A percentile compares a stretch with the other conserved stretches of the same genome.
phyloP scores from a whole-genome alignment of 2,113 vertebrate species.

The Pteruthius melanotis region DNA sequence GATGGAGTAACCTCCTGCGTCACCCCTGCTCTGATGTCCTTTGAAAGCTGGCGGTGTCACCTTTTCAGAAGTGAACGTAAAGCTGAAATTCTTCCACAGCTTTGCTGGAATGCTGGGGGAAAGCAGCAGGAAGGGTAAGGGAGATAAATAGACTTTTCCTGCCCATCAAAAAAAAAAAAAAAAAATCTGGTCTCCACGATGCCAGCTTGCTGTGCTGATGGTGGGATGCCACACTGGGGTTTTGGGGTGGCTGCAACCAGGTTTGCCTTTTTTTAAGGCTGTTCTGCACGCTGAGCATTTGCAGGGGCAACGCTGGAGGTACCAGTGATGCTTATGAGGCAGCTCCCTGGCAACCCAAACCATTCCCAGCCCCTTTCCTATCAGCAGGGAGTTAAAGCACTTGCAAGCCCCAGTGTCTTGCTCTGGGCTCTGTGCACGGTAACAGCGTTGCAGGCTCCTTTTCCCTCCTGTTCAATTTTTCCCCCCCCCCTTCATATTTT shows the following conservation, averaged over 20 bases:
- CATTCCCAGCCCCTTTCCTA: not conserved
- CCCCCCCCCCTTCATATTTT: not conserved
- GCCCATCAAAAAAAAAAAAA: too few species aligned
- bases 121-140: not conserved
- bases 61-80: not conserved
- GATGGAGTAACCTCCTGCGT: not conserved
- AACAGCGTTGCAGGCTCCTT: not conserved
- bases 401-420: not conserved
- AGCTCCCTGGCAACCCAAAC: not conserved
- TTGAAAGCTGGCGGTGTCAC: not conserved
- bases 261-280: not conserved
- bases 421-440: rapidly evolving
- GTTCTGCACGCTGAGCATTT: not conserved
- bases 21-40: not conserved
- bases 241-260: not conserved
- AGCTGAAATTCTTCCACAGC: not conserved
- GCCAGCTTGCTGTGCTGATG: not conserved
- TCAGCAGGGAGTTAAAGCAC: not conserved
- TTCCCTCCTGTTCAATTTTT: not conserved
- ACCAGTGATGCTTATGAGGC: not conserved
- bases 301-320: not conserved
- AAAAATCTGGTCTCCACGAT: rapidly evolving
- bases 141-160: not conserved
- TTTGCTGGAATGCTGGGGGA: not conserved
- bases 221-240: rapidly evolving